Conservation (phyloP, 2,113 vertebrate species). For the Brienomyrus longianalis region DNA sequence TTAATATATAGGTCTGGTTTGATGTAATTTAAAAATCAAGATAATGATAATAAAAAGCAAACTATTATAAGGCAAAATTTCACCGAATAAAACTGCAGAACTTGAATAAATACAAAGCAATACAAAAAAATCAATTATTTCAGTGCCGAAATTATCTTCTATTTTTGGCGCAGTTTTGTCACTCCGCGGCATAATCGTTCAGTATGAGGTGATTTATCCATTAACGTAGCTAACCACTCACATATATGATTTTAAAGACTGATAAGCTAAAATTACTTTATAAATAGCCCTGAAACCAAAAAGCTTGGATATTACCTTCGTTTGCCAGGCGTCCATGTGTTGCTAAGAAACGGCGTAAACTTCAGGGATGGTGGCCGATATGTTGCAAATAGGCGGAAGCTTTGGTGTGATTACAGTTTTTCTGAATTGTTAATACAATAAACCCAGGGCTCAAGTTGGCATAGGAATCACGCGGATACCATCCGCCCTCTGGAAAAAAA, state of each 20-base stretch:
- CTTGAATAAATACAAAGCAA: not conserved
- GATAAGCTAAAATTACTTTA: not conserved
- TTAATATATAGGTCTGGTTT: not conserved
- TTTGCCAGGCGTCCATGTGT: not conserved
- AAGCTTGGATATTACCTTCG: not conserved
- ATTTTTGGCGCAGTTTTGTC: not conserved
- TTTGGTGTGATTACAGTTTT: not conserved
- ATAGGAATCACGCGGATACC: not conserved
- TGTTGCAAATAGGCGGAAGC: not conserved
- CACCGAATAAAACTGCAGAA: not conserved
- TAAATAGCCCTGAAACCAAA: not conserved
- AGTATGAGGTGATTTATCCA: not conserved
- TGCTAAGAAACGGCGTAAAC: not conserved
- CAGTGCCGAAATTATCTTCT: not conserved
- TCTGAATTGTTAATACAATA: not conserved
- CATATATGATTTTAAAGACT: not conserved
- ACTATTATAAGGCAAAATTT: not conserved
- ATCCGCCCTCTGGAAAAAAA: not conserved
- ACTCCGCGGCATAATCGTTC: not conserved
- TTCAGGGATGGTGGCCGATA: not conserved
- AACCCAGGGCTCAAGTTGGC: not conserved
- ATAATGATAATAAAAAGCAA: not conserved
- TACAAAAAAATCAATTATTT: not conserved
- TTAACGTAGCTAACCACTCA: not conserved
- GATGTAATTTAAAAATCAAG: not conserved